Evolutionary conservation across 2,888 invertebrate species (phyloP), one percentile per base, ranked within the genome.

Genomic region (Melanostoma scalare): DNA sequence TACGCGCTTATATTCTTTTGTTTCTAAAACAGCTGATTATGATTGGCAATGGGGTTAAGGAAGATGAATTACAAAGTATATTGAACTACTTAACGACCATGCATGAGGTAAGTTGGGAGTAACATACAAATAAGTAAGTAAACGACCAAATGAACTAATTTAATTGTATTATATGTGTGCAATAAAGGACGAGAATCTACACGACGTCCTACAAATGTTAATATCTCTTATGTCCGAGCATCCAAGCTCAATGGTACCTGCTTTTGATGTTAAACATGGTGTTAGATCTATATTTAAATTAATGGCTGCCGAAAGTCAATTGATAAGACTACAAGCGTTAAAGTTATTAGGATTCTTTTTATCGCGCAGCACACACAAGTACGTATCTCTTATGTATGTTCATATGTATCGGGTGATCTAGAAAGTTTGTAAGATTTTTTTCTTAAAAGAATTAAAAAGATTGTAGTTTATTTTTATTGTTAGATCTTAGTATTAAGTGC

Each of bases 221-320:
- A 99, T 99, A 90, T 96, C 97, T 0, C 92, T 99, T 86, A 98
- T 99, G 97, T 97, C 98, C 6, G 99, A 99, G 91, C 98, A 99
- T 91, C 99, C 99, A 0, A 97, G 98, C 87, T 98, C 98, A 3
- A 98, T 99, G 97, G 99, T 99, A 87, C 99, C 99, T 46, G 98
- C 98, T 68, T 99, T 99, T 92, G 99, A 99, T 92, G 95, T 96
- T 85, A 99, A 99, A 93, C 96, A 97, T 88, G 99, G 99, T 79
- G 96, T 99, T 68, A 94, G 98, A 89, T 97, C 98, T 74, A 97
- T 99, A 88, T 99, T 99, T 93, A 99, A 99, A 91, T 93, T 99
- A 75, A 92, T 99, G 80, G 96, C 98, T 8, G 98, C 99, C 3
- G 97, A 98, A 89, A 98, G 97, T 92, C 99, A 99, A 92, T 93